phyloP scores from a whole-genome alignment of 2,797 vertebrate genomes.

The Anguilla pacifica region DNA sequence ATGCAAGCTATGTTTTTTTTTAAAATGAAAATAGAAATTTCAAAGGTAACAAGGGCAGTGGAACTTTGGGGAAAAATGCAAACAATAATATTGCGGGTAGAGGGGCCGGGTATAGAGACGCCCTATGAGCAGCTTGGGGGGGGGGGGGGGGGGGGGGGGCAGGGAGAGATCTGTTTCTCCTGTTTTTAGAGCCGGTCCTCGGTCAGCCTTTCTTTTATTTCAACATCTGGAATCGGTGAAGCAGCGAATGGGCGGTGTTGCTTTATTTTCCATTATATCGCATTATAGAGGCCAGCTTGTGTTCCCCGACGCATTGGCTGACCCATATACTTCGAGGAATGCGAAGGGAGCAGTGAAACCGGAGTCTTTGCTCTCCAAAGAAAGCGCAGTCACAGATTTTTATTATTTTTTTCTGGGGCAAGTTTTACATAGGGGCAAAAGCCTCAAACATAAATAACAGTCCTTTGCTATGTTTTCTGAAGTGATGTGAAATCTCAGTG shows the following conservation, averaged over 20 bases:
- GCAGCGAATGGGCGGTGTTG: background rate
- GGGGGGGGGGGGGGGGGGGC: background rate
- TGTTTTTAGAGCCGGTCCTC: background rate
- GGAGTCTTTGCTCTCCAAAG: background rate
- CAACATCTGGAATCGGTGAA: slow-evolving; percentile 18
- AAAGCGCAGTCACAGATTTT: background rate
- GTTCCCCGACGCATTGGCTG: background rate
- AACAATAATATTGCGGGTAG: slow-evolving; percentile 13
- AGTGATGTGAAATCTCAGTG: background rate
- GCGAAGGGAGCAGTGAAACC: background rate
- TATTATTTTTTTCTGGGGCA: background rate
- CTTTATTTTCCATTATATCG: slow-evolving; percentile 18
- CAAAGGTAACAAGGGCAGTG: background rate
- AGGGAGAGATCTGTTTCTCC: background rate
- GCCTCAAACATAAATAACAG: background rate
- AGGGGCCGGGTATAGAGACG: background rate
- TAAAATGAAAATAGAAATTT: background rate
- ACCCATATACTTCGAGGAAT: background rate
- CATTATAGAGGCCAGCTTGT: slow-evolving; percentile 11
- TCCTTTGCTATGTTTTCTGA: background rate
- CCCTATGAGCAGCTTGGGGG: background rate
- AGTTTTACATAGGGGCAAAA: background rate
- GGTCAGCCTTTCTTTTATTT: slow-evolving; percentile 12
- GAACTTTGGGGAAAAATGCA: background rate
- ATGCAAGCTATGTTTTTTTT: background rate